Conservation (phyloP, 2,113 vertebrate species). For the Ibidorhyncha struthersii region DNA sequence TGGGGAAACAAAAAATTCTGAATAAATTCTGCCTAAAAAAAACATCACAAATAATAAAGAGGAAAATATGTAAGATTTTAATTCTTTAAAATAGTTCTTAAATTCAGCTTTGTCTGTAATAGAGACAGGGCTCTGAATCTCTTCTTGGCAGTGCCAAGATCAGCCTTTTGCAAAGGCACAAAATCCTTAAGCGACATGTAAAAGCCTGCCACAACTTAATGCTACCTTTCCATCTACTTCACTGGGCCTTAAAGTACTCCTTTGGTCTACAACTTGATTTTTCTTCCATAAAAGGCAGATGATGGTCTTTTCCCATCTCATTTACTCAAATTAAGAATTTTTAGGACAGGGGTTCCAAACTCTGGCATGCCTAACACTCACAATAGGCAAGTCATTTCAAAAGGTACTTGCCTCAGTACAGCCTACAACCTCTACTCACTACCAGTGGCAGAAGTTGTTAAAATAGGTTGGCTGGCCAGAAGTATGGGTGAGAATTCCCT, state of each 20-base stretch:
- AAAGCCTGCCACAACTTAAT: not conserved
- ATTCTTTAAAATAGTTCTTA: not conserved
- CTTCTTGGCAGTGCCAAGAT: not conserved
- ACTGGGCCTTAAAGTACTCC: not conserved
- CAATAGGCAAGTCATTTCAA: not conserved
- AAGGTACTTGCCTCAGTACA: not conserved
- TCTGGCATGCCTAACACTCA: not conserved
- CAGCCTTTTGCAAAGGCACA: not conserved
- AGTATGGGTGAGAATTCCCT: not conserved
- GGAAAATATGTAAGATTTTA: not conserved
- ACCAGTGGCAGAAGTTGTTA: not conserved
- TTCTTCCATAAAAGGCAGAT: not conserved
- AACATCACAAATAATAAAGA: not conserved
- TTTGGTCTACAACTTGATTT: not conserved
- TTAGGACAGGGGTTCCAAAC: not conserved
- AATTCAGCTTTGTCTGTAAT: not conserved
- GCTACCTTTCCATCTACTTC: not conserved
- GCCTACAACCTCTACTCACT: not conserved
- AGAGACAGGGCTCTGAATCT: not conserved
- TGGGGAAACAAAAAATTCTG: not conserved
- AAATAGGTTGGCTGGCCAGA: not conserved
- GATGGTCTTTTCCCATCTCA: not conserved
- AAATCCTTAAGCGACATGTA: not conserved
- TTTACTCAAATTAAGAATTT: not conserved
- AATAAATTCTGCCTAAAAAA: not conserved